Evolutionary conservation across 2,888 invertebrate species (phyloP).

Genomic region (Diabrotica balteata): DNA sequence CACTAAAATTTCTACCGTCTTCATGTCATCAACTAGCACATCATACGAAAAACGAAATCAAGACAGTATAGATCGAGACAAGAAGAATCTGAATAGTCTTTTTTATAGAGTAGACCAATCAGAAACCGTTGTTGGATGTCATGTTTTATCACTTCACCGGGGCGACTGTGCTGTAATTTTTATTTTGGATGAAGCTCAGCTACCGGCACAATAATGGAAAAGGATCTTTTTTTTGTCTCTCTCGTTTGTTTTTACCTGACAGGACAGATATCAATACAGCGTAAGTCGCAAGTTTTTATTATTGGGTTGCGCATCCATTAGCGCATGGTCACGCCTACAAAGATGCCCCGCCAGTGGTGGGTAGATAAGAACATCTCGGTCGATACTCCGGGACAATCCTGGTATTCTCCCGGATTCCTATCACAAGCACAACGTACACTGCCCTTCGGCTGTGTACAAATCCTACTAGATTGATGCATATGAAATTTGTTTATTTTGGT

Average conservation of each 20-base stretch:
- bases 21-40: constrained; percentile 51
- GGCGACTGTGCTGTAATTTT: constrained; percentile 59
- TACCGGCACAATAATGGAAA: constrained; percentile 47
- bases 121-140: constrained; percentile 58
- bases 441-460: constrained; percentile 46
- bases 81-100: constrained; percentile 57
- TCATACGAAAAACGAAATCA: constrained; percentile 44
- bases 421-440: constrained; percentile 30
- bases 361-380: constrained; percentile 57
- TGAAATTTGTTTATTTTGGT: constrained; percentile 53
- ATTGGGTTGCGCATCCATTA: constrained; percentile 51
- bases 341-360: constrained; percentile 56
- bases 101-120: constrained; percentile 58
- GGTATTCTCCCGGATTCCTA: constrained; percentile 53
- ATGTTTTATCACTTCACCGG: constrained; percentile 61
- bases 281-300: constrained; percentile 51
- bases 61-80: constrained; percentile 53
- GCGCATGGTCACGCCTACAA: constrained; percentile 51
- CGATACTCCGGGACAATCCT: constrained; percentile 56
- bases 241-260: constrained; percentile 43
- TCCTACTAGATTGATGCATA: constrained; percentile 54
- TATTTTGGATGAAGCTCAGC: constrained; percentile 55
- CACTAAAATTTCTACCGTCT: constrained; percentile 41
- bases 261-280: constrained; percentile 38
- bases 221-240: constrained; percentile 42